Evolutionary conservation across 2,113 vertebrate species (phyloP).

Genomic region (Centrocercus urophasianus): DNA sequence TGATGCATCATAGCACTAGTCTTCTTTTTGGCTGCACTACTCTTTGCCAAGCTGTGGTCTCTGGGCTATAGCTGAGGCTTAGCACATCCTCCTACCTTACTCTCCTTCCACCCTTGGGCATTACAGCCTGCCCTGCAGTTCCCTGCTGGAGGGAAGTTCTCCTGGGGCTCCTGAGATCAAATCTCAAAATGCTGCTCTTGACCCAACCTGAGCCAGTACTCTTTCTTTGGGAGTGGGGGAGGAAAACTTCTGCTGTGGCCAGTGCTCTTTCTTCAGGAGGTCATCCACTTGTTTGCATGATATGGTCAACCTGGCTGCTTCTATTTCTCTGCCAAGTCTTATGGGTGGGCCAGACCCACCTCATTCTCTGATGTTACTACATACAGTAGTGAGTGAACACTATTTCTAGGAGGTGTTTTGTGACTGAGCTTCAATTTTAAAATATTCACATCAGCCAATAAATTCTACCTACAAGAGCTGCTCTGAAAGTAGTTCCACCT

Average conservation of each 20-base stretch:
- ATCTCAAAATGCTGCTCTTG: neutral
- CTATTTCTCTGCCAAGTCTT: neutral
- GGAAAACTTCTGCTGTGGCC: neutral
- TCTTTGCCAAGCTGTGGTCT: neutral
- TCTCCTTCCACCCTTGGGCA: neutral
- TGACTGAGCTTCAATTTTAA: neutral
- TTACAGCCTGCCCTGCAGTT: neutral
- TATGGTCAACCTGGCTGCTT: neutral
- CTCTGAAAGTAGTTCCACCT: no score
- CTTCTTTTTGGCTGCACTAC: neutral
- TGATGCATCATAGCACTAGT: neutral
- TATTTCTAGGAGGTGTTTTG: neutral
- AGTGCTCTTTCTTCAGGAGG: neutral
- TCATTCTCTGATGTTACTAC: neutral
- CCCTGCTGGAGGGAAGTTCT: neutral
- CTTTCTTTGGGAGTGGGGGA: neutral
- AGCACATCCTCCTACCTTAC: neutral
- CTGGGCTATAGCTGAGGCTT: neutral
- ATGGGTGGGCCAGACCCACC: neutral
- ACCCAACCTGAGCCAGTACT: neutral
- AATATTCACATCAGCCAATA: neutral
- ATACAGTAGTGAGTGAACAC: neutral
- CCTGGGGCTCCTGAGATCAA: neutral
- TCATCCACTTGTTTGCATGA: rapidly evolving
- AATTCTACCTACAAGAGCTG: neutral